A percentile compares a stretch with the other conserved stretches of the same genome.
Conservation (phyloP, 2,797 vertebrate species). For the Bovichtus diacanthus region DNA sequence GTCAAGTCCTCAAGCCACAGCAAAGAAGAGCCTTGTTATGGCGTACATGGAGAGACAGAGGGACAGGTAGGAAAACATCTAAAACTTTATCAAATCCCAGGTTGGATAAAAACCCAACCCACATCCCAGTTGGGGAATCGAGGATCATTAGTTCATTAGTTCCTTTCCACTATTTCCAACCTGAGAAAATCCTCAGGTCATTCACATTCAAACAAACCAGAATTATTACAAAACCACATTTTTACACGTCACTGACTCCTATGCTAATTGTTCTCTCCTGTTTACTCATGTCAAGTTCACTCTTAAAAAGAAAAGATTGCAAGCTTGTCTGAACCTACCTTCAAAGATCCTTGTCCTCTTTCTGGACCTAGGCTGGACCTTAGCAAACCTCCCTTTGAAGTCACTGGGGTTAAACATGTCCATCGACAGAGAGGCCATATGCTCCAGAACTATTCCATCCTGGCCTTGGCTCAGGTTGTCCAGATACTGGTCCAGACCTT, state of each 20-base stretch:
- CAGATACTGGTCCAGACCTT: conserved; percentile 38
- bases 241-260: background rate
- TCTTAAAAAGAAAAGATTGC: background rate
- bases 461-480: conserved; percentile 75
- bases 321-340: conserved; percentile 86
- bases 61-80: conserved; percentile 30
- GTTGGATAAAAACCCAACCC: conserved; percentile 27
- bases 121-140: conserved; percentile 31
- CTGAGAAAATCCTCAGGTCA: conserved; percentile 7
- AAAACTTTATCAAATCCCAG: conserved; percentile 31
- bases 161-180: conserved; percentile 22
- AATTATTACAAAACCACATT: conserved; percentile 1
- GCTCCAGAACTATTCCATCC: conserved; percentile 80
- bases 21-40: background rate
- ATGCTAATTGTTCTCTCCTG: background rate
- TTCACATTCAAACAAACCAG: conserved; percentile 7
- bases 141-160: conserved; percentile 34
- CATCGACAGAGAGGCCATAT: conserved; percentile 88
- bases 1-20: conserved; percentile 29
- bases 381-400: conserved; percentile 89
- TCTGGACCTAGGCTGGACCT: conserved; percentile 89
- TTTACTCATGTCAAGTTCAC: background rate
- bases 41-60: background rate
- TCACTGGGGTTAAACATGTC: conserved; percentile 90
- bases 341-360: conserved; percentile 90